Base-by-base conservation (phyloP, 2,888 invertebrate species). In the Nasonia oneida region DNA sequence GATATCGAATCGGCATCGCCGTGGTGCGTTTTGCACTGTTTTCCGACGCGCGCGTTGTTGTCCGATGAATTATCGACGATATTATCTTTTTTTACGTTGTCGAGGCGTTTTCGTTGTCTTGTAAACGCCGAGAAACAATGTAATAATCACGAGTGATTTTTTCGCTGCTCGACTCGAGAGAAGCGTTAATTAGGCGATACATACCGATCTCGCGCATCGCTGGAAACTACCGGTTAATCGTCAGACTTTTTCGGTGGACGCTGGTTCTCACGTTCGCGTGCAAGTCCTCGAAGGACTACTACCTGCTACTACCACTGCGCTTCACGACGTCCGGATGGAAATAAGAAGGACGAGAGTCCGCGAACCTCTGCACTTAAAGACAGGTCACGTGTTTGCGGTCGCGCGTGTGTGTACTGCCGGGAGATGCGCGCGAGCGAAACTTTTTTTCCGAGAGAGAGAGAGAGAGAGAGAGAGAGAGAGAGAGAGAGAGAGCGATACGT, bases 191-290 rank as follows among this genome's bases (percentile, higher is more conserved):
- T 3, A 5, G 37, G 37, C 37, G 37, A 37, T 37, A 64, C 64
- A 29, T 39, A 71, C 53, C 53, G 81, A 53, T 73, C 37, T 15
- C 61, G 42, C 47, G 6, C 10, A 23, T 18, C 71, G 2, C 73
- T 64, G 64, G 23, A 42, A 42, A 42, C 23, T 73, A 33, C 67
- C 67, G 33, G 29, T 67, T 67, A 67, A 39, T 61, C 57, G 57
- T 18, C 57, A 4, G 47, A 47, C 77, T 67, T 71, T 76, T 80
- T 79, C 74, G 74, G 57, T 42, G 39, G 78, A 78, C 42, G 23
- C 61, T 82, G 89, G 90, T 91, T 91, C 91, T 92, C 91, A 91
- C 91, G 91, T 91, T 91, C 87, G 90, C 90, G 91, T 89, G 91
- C 78, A 29, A 29, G 39, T 14, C 90, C 71, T 39, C 84, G 87